phyloP scores from a whole-genome alignment of 1,140 invertebrate genomes.

The Ceratina calcarata region DNA sequence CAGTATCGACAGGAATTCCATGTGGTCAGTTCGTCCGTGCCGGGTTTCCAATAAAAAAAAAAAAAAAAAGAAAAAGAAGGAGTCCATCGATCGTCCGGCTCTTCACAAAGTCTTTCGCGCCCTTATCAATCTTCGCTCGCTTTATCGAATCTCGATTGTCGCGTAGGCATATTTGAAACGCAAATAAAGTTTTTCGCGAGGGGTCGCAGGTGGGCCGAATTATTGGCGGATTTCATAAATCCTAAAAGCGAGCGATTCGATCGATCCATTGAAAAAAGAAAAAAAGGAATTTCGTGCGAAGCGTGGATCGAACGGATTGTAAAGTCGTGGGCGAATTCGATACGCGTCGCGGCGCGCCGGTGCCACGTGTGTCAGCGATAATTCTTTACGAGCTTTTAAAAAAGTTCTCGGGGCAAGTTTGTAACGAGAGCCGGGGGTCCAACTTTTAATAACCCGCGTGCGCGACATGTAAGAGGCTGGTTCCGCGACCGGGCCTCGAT shows the following conservation, averaged over 20 bases:
- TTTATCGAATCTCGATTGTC: conserved; percentile 4
- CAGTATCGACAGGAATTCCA: not conserved
- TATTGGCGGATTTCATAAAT: conserved; percentile 1
- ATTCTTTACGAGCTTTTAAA: conserved; percentile 30
- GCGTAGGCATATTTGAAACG: not conserved
- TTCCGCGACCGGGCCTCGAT: conserved; percentile 20
- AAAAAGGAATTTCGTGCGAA: not conserved
- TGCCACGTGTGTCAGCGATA: not conserved
- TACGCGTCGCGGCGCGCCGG: too few species aligned
- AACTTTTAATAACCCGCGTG: conserved; percentile 57
- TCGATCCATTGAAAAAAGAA: not conserved
- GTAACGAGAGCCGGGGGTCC: conserved; percentile 37
- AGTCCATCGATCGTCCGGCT: not conserved
- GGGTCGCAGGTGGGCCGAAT: not conserved
- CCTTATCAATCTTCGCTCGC: not conserved
- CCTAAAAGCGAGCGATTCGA: not conserved
- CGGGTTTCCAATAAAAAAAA: fast-evolving
- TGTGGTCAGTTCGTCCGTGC: not conserved
- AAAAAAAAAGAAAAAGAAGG: not conserved
- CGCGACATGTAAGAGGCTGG: not conserved
- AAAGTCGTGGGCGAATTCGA: not conserved
- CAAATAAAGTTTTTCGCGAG: not conserved
- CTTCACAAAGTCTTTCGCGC: not conserved
- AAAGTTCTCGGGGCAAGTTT: conserved; percentile 38
- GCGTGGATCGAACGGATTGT: not conserved